Base-by-base conservation (phyloP, 2,888 invertebrate species). In the Bembecia ichneumoniformis region DNA sequence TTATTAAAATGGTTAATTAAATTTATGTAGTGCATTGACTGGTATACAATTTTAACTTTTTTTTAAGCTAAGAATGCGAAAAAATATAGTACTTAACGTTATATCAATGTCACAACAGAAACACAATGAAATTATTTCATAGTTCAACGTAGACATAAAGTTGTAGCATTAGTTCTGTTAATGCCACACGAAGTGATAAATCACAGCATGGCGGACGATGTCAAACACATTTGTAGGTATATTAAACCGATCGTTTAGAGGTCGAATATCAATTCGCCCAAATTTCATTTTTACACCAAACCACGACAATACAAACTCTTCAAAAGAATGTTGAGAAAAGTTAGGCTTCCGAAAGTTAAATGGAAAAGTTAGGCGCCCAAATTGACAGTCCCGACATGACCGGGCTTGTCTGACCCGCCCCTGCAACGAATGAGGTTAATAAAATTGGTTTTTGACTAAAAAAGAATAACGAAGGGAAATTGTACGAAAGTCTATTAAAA, bases 291-390 rank as follows among this genome's bases (percentile, higher is more conserved):
- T 68, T 72, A 68, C 66, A 66, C 58, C 58, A 55, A 64, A 55
- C 58, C 56, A 62, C 59, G 56, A 58, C 60, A 71, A 68, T 65
- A 71, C 64, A 73, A 77, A 76, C 71, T 71, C 61, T 64, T 64
- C 55, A 58, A 68, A 82, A 75, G 74, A 78, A 80, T 75, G 71
- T 70, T 66, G 60, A 60, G 66, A 74, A 75, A 77, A 80, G 71
- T 75, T 73, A 60, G 66, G 69, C 64, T 68, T 61, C 60, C 65
- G 54, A 72, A 82, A 84, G 81, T 82, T 84, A 82, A 86, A 86
- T 83, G 77, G 77, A 72, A 84, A 86, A 83, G 84, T 86, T 86
- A 68, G 58, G 59, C 63, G 64, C 71, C 68, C 71, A 79, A 80
- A 84, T 82, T 83, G 87, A 81, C 83, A 79, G 80, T 70, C 67